A percentile compares a stretch with the other conserved stretches of the same genome.
These are phyloP conservation scores for Chaenocephalus aceratus DNA, from an alignment of 2,113 vertebrate species.

Conservation along the genomic window DNA sequence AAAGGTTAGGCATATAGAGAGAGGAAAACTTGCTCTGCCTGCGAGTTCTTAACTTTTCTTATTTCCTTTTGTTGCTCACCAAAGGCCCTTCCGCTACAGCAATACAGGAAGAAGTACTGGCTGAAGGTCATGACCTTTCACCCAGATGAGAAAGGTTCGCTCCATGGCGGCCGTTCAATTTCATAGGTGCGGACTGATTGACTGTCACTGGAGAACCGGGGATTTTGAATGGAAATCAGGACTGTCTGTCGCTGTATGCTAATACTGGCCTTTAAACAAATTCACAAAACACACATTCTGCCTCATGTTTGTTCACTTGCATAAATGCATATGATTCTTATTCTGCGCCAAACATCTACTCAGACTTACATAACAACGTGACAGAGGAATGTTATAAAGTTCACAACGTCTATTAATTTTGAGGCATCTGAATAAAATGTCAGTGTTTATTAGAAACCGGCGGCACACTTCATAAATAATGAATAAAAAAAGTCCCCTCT, in stretches of 20 bases:
- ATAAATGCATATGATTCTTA: conserved; percentile 86
- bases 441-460: conserved; percentile 63
- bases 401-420: conserved; percentile 78
- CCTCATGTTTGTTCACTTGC: conserved; percentile 79
- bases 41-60: conserved; percentile 67
- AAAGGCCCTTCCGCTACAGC: background rate
- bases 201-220: conserved; percentile 58
- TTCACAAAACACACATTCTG: conserved; percentile 80
- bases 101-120: conserved; percentile 13
- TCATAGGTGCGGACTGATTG: conserved; percentile 64
- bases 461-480: conserved; percentile 49
- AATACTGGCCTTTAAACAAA: conserved; percentile 86
- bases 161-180: conserved; percentile 30
- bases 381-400: conserved; percentile 66
- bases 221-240: conserved; percentile 75
- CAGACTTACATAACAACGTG: conserved; percentile 54
- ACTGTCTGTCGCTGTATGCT: conserved; percentile 80
- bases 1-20: conserved; percentile 78
- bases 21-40: conserved; percentile 61
- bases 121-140: conserved; percentile 55
- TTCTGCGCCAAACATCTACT: conserved; percentile 62
- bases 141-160: conserved; percentile 39
- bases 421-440: conserved; percentile 67
- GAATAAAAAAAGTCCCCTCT: conserved; percentile 30
- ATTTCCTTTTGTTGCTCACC: conserved; percentile 14